A percentile compares a stretch with the other conserved stretches of the same genome.
Conservation (phyloP, 2,888 invertebrate species). For the Drosophila buzzatii region DNA sequence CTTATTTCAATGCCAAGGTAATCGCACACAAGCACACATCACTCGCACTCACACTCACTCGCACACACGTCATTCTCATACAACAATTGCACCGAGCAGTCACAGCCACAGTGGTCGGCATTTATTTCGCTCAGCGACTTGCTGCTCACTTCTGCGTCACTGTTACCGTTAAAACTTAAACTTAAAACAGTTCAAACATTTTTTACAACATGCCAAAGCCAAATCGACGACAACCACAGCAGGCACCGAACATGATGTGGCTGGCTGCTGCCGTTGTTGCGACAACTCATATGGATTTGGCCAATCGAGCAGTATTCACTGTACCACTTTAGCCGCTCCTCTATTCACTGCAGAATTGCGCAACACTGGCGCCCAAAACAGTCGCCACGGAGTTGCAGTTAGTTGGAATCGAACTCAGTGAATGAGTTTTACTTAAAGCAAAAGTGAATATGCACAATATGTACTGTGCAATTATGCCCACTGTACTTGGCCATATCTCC, state of each 20-base stretch:
- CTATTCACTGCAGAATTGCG: neutral
- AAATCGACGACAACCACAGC: constrained; percentile 38
- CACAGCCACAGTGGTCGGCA: constrained; percentile 27
- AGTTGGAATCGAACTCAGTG: neutral
- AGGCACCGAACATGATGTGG: constrained; percentile 25
- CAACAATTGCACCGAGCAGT: constrained; percentile 26
- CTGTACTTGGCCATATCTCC: neutral
- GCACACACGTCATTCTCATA: constrained; percentile 2
- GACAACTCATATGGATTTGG: constrained; percentile 23
- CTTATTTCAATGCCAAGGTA: constrained; percentile 74
- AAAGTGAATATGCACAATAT: neutral
- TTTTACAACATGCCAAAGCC: constrained; percentile 66
- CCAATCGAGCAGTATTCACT: constrained; percentile 16
- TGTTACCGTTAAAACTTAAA: constrained; percentile 84
- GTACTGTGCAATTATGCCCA: neutral
- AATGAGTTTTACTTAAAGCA: neutral
- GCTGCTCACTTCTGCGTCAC: constrained; percentile 74
- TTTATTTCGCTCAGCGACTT: constrained; percentile 42
- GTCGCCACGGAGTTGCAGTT: constrained; percentile 5
- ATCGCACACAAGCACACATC: constrained; percentile 21
- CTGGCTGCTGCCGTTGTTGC: constrained; percentile 21
- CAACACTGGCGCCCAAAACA: neutral
- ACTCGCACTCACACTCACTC: neutral
- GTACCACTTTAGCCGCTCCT: neutral
- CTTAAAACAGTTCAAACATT: constrained; percentile 85